phyloP scores from a whole-genome alignment of 2,888 invertebrate genomes.

The Agrilus cyanescens region DNA sequence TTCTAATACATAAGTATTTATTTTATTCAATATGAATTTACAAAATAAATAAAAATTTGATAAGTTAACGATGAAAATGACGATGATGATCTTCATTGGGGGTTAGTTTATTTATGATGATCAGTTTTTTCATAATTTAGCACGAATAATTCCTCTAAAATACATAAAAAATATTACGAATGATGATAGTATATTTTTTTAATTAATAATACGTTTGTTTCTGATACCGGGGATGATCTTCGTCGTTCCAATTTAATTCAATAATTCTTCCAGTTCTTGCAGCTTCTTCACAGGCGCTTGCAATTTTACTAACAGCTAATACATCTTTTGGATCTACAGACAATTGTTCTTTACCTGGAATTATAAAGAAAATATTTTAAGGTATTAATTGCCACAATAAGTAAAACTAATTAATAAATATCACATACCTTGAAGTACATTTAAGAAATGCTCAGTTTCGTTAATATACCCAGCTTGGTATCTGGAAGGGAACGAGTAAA shows the following conservation, averaged over 20 bases:
- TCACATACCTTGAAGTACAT: conserved; percentile 40
- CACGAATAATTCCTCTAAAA: no score
- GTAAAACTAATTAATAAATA: conserved; percentile 1
- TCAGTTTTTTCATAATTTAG: no score
- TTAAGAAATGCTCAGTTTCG: conserved; percentile 51
- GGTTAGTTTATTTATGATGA: no score
- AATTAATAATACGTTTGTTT: no score
- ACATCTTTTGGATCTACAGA: conserved; percentile 41
- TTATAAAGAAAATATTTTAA: background rate
- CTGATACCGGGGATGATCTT: conserved; percentile 29
- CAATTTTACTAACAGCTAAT: conserved; percentile 45
- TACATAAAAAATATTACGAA: no score
- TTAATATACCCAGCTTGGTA: conserved; percentile 40
- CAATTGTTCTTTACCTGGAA: conserved; percentile 26
- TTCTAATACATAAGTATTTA: no score
- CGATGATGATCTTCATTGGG: no score
- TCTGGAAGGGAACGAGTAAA: conserved; percentile 49
- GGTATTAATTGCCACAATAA: background rate
- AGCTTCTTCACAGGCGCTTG: conserved; percentile 45
- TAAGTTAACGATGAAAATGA: no score
- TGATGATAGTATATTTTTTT: no score
- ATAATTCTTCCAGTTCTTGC: conserved; percentile 41
- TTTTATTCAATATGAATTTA: no score
- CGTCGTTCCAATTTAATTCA: conserved; percentile 40
- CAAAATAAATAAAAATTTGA: no score